Base-by-base conservation (phyloP, 1,140 invertebrate species). In the Brachionus asplanchnoidis region DNA sequence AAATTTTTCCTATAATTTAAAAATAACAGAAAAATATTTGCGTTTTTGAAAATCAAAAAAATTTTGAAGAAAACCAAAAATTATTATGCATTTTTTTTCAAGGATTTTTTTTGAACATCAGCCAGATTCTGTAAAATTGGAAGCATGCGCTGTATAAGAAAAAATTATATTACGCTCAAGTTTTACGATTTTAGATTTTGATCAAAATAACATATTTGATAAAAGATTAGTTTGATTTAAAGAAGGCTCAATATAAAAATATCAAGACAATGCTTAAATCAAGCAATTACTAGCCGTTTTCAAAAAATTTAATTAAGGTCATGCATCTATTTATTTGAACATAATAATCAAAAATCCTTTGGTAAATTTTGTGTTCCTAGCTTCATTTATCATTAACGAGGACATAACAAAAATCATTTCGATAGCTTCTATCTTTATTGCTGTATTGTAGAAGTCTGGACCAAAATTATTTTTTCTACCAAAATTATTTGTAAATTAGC, bases 261-360 rank as follows among this genome's bases (percentile, higher is more conserved):
- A 73, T 20, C 32, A 73, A 73, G 68, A 12, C 68, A 44, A 46
- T 40, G 68, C 40, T 73, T 8, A 8, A 73, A 42, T 8, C 20
- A 42, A 73, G 32, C 14, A 73, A 73, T 36, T 32, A 36, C 14
- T 70, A 70, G 14, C n/a, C 66, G 66, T 70, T 32, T 32, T 70
- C 66, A 36, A 70, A 70, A n/a, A 14, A 70, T 70, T 70, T 70
- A 70, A 70, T 40, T 73, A 73, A 73, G 68, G 68, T 73, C 68
- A 73, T n/a, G 42, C n/a, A 42, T 20, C 20, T 23, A 60, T 60
- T 26, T 60, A 73, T 17, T 73, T 73, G 12, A 42, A 5, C 68
- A 17, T 42, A 17, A 73, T 17, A 70, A 20, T n/a, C 11, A 20
- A 73, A 73, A 73, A 73, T 73, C 68, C 68, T 42, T 73, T 42